These are phyloP conservation scores for Intellagama lesueurii DNA, from an alignment of 2,797 vertebrate species.

Conservation along the genomic window DNA sequence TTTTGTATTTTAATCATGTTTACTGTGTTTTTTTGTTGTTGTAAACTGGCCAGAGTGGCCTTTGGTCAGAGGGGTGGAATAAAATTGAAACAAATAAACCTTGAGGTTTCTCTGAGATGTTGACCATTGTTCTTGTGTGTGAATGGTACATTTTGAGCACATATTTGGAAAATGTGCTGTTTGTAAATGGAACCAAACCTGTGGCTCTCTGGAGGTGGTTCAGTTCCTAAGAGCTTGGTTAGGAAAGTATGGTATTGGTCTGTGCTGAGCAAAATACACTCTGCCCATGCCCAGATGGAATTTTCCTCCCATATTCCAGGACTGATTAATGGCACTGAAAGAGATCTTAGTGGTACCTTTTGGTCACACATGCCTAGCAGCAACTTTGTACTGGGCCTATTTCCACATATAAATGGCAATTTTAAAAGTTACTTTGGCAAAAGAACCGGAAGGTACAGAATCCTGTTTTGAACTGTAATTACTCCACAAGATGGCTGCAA, in stretches of 20 bases:
- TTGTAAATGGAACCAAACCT: background rate
- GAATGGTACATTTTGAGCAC: background rate
- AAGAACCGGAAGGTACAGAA: background rate
- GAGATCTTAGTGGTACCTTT: background rate
- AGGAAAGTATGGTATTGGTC: background rate
- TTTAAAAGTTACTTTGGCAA: background rate
- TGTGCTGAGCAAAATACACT: too few relatives aligned
- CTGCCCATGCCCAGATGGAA: background rate
- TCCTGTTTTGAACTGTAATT: background rate
- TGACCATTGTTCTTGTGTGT: background rate
- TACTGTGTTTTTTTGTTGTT: too few relatives aligned
- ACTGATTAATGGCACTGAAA: background rate
- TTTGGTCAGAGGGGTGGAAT: too few relatives aligned
- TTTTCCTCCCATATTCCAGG: background rate
- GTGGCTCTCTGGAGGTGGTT: background rate
- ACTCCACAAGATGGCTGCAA: too few relatives aligned
- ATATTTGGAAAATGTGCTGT: background rate
- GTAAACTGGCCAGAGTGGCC: too few relatives aligned
- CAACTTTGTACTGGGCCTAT: background rate
- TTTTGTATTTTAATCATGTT: too few relatives aligned
- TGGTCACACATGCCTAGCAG: background rate
- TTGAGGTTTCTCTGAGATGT: background rate
- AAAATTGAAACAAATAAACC: too few relatives aligned
- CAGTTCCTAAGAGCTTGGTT: background rate
- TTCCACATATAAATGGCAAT: background rate